Evolutionary conservation across 35 echinoderm and acorn worm species (phyloP).

Genomic region (Ophioderma brevispina): DNA sequence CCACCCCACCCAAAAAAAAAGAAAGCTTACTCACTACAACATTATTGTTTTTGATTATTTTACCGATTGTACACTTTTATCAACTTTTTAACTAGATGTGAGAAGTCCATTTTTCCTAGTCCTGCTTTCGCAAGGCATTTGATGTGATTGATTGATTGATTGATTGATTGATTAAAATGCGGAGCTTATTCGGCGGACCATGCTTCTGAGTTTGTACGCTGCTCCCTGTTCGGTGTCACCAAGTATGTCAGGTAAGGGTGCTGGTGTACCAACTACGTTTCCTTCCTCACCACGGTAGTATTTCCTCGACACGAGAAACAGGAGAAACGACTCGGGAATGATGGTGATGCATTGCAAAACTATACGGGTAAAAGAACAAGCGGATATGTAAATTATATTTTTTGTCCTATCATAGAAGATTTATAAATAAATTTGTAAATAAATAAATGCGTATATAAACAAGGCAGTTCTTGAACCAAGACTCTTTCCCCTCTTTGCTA

Average conservation of each 20-base stretch:
- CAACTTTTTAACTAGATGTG: too few species aligned
- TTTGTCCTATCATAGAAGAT: background rate
- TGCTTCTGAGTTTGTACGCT: background rate
- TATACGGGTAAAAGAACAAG: too few species aligned
- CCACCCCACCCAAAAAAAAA: too few species aligned
- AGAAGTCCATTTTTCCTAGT: too few species aligned
- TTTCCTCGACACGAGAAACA: background rate
- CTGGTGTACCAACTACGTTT: conserved; percentile 27
- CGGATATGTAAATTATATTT: too few species aligned
- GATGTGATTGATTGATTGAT: too few species aligned
- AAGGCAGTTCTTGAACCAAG: background rate
- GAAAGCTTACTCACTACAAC: too few species aligned
- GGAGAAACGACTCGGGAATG: background rate
- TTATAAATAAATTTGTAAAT: background rate
- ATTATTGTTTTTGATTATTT: too few species aligned
- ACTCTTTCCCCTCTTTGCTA: too few species aligned
- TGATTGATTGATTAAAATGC: background rate
- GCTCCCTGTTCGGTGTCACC: background rate
- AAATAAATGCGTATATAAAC: background rate
- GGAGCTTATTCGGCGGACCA: background rate
- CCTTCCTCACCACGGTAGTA: conserved; percentile 4
- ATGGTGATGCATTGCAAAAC: conserved; percentile 14
- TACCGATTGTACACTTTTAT: too few species aligned
- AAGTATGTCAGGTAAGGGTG: background rate
- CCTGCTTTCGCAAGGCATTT: too few species aligned